A percentile compares a stretch with the other conserved stretches of the same genome.
Evolutionary conservation across 1,140 invertebrate species (phyloP).

Genomic region (Dendrolimus punctatus): DNA sequence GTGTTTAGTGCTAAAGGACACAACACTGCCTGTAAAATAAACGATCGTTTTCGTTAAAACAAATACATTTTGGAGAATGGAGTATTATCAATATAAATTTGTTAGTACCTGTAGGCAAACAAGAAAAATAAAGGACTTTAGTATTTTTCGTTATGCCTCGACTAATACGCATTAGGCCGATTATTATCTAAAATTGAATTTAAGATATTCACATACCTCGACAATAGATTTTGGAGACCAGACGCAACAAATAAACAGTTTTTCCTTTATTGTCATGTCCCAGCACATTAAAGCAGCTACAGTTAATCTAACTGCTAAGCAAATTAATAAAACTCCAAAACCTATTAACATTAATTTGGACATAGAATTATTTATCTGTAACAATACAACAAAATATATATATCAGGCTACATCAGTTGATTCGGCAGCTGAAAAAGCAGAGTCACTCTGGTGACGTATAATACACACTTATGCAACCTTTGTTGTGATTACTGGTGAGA

Average conservation of each 20-base stretch:
- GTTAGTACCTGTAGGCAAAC: no score
- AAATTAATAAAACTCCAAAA: conserved; percentile 38
- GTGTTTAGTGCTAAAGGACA: conserved; percentile 40
- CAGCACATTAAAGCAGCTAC: conserved; percentile 33
- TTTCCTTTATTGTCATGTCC: conserved; percentile 42
- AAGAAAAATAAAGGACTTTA: no score
- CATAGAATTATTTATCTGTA: conserved; percentile 36
- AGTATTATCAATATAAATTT: no score
- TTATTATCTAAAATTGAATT: not conserved
- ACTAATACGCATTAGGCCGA: not conserved
- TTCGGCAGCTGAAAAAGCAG: no score
- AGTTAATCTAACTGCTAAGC: conserved; percentile 33
- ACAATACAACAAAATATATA: conserved; percentile 3
- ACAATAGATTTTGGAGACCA: conserved; percentile 60
- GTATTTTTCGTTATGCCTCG: no score
- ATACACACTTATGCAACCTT: no score
- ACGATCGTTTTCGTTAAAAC: no score
- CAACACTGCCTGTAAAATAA: conserved; percentile 48
- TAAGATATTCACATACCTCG: conserved; percentile 30
- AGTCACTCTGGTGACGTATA: no score
- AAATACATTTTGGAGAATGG: no score
- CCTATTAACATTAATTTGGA: conserved; percentile 41
- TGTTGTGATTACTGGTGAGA: no score
- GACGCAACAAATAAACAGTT: conserved; percentile 45
- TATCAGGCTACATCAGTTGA: not conserved